Evolutionary conservation across 2,113 vertebrate species (phyloP).

Genomic region (Pelvicachromis taeniatus): DNA sequence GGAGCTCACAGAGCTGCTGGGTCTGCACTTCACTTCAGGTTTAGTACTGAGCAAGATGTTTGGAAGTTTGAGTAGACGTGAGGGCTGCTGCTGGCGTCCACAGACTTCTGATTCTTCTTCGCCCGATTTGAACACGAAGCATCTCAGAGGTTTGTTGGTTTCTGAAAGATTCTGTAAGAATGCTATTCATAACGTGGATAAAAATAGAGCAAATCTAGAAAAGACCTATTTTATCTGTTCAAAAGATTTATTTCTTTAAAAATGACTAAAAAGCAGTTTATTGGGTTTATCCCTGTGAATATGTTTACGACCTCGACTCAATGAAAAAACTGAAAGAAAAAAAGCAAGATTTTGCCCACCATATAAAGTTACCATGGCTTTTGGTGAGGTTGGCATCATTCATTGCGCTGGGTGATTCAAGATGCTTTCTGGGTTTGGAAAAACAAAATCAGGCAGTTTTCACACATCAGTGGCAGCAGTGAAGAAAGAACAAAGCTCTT

Average conservation of each 20-base stretch:
- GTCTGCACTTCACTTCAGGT: background rate
- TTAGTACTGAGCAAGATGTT: accelerated
- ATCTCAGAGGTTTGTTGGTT: background rate
- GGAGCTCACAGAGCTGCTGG: background rate
- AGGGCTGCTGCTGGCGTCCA: background rate
- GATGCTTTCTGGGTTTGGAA: background rate
- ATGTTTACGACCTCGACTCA: background rate
- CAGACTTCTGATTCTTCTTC: background rate
- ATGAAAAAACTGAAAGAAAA: background rate
- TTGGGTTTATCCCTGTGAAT: background rate
- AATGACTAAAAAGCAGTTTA: background rate
- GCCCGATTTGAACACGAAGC: background rate
- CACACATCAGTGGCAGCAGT: background rate
- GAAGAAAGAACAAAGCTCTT: too few relatives aligned
- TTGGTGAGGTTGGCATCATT: background rate
- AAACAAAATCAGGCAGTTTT: background rate
- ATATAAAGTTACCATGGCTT: accelerated
- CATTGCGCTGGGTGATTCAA: too few relatives aligned
- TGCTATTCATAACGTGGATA: accelerated
- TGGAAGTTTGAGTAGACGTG: background rate
- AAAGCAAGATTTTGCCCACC: accelerated
- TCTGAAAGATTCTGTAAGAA: background rate
- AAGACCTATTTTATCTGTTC: background rate
- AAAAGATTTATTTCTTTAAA: accelerated
- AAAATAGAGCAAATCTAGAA: background rate